Percentiles rank a stretch among this genome's conserved stretches.
These are phyloP conservation scores for Marronus borbonicus DNA, from an alignment of 2,888 invertebrate genomes.

Conservation along the genomic window DNA sequence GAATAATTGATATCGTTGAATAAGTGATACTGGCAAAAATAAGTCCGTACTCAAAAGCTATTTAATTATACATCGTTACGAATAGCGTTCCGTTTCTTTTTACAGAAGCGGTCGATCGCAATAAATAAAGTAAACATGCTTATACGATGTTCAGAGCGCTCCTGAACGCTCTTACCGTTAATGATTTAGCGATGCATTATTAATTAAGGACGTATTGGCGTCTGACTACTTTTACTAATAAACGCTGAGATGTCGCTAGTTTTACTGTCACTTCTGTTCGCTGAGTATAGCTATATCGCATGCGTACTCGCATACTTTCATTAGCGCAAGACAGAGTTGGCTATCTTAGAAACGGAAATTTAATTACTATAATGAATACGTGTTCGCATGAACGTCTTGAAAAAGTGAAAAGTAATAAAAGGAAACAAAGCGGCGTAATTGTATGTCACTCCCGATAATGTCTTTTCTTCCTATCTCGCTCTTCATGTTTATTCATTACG, in stretches of 20 bases:
- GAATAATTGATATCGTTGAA: slow-evolving; percentile 11
- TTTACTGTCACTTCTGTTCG: slow-evolving; percentile 5
- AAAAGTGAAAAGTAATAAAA: slow-evolving; percentile 18
- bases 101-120: neutral
- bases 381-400: neutral
- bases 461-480: neutral
- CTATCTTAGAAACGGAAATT: slow-evolving; percentile 22
- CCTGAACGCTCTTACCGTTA: neutral
- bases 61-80: slow-evolving; percentile 9
- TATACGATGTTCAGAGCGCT: neutral
- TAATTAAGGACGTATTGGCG: slow-evolving; percentile 8
- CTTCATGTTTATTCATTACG: slow-evolving; percentile 18
- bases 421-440: slow-evolving; percentile 16
- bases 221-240: slow-evolving; percentile 16
- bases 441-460: slow-evolving; percentile 13
- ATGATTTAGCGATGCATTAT: slow-evolving; percentile 6
- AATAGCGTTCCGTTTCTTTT: neutral
- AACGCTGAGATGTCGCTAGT: slow-evolving; percentile 25
- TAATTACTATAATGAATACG: slow-evolving; percentile 31
- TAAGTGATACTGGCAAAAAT: neutral
- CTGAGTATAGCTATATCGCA: neutral
- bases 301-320: slow-evolving; percentile 6
- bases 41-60: neutral
- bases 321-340: neutral
- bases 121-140: slow-evolving; percentile 15